These are phyloP conservation scores for Enteromius afrohamiltoni DNA, from an alignment of 2,797 vertebrate species.

Conservation along the genomic window DNA sequence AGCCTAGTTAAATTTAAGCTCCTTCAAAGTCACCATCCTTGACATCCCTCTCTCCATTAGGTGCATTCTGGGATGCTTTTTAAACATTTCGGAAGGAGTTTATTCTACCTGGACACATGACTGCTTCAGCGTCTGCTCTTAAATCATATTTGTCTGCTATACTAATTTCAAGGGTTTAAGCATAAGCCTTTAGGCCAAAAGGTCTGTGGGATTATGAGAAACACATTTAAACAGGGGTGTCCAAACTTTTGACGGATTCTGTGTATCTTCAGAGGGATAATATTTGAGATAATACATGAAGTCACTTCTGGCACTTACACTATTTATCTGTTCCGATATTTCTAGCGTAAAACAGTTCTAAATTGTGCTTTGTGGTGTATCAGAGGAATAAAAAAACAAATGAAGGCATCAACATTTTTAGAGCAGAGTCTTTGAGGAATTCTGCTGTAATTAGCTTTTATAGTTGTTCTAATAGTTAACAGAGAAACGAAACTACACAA, in stretches of 20 bases:
- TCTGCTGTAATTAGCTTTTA: background rate
- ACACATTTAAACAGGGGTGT: background rate
- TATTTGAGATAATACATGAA: background rate
- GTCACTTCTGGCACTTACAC: background rate
- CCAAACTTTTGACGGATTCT: background rate
- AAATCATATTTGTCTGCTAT: background rate
- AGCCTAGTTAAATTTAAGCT: background rate
- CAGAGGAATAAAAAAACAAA: background rate
- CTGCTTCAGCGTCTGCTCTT: background rate
- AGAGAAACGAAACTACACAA: background rate
- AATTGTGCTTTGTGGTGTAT: background rate
- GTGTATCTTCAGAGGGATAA: background rate
- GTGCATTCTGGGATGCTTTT: conserved; percentile 5
- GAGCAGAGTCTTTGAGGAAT: background rate
- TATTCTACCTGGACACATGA: background rate
- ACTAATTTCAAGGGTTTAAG: conserved; percentile 6
- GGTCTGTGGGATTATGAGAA: background rate
- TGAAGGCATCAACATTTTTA: background rate
- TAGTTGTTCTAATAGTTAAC: background rate
- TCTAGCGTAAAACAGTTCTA: background rate
- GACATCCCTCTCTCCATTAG: conserved; percentile 4
- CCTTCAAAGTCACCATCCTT: background rate
- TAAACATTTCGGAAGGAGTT: background rate
- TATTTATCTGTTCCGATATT: background rate
- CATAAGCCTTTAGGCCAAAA: background rate